Conservation (phyloP, 23 tunicate genomes). For the Phallusia fumigata region DNA sequence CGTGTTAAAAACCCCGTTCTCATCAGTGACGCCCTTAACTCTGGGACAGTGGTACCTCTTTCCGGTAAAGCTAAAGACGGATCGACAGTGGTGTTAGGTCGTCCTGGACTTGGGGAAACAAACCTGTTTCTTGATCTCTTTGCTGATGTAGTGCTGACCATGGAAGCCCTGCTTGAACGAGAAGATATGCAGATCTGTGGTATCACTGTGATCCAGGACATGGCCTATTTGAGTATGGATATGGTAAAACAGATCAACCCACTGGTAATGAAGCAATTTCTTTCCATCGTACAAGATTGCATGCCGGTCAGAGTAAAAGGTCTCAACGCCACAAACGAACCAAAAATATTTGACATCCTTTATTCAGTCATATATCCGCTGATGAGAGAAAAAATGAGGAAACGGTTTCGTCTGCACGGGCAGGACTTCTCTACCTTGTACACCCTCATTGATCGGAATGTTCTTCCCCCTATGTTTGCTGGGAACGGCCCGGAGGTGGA, state of each 20-base stretch:
- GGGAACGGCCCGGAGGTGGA: slow-evolving; percentile 77
- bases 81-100: slow-evolving; percentile 35
- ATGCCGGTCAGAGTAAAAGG: slow-evolving; percentile 74
- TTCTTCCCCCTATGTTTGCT: slow-evolving; percentile 75
- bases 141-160: slow-evolving; percentile 31
- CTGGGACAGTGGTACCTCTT: slow-evolving; percentile 16
- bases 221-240: slow-evolving; percentile 65
- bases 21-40: slow-evolving; percentile 14
- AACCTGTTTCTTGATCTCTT: slow-evolving; percentile 36
- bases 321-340: slow-evolving; percentile 70
- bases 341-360: slow-evolving; percentile 68
- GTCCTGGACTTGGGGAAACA: slow-evolving; percentile 41
- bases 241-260: slow-evolving; percentile 76
- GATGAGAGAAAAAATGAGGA: slow-evolving; percentile 71
- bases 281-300: slow-evolving; percentile 65
- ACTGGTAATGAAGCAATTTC: slow-evolving; percentile 34
- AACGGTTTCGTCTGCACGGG: slow-evolving; percentile 65
- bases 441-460: slow-evolving; percentile 37
- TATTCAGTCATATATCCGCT: slow-evolving; percentile 69
- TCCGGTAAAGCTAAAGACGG: slow-evolving; percentile 32
- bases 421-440: slow-evolving; percentile 54
- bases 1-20: slow-evolving; percentile 32
- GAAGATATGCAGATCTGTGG: slow-evolving; percentile 17
- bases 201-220: slow-evolving; percentile 73
- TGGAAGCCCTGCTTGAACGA: slow-evolving; percentile 30